A percentile compares a stretch with the other conserved stretches of the same genome.
Conservation (phyloP, 2,888 invertebrate genomes). For the Geotrupes spiniger region DNA sequence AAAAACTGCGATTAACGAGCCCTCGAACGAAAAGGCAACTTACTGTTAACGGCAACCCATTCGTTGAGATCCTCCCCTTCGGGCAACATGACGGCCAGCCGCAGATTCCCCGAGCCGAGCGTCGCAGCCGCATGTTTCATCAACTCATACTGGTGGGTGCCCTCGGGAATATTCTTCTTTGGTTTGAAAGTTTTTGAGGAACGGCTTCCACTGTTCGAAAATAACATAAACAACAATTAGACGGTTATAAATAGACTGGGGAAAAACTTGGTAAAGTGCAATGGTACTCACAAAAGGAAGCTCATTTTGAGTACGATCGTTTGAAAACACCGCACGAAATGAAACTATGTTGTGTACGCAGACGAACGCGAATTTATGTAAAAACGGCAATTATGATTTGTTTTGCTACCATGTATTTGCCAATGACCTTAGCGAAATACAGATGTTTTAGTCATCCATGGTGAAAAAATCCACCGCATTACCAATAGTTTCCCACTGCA, state of each 20-base stretch:
- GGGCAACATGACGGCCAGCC: slow-evolving; percentile 93
- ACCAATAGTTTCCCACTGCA: slow-evolving; percentile 12
- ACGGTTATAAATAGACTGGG: slow-evolving; percentile 31
- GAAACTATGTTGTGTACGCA: background rate
- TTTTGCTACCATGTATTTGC: slow-evolving; percentile 32
- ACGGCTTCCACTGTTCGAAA: slow-evolving; percentile 68
- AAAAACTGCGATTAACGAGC: slow-evolving; percentile 5
- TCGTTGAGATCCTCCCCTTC: slow-evolving; percentile 99
- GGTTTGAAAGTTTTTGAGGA: slow-evolving; percentile 98
- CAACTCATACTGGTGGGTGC: slow-evolving; percentile 97
- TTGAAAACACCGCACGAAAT: slow-evolving; percentile 12
- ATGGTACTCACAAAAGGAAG: slow-evolving; percentile 62
- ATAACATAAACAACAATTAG: slow-evolving; percentile 7
- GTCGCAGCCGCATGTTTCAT: slow-evolving; percentile 99
- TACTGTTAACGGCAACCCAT: slow-evolving; percentile 99
- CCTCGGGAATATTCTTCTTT: slow-evolving; percentile 98
- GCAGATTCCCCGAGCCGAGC: slow-evolving; percentile 92
- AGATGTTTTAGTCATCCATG: slow-evolving; percentile 36
- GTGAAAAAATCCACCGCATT: slow-evolving; percentile 15
- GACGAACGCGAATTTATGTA: slow-evolving; percentile 13
- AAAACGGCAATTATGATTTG: slow-evolving; percentile 14
- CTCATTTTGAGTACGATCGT: slow-evolving; percentile 52
- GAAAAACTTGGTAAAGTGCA: slow-evolving; percentile 12
- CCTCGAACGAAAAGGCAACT: slow-evolving; percentile 51
- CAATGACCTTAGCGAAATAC: slow-evolving; percentile 39